Evolutionary conservation across 2,888 invertebrate genomes (phyloP), one percentile per base, ranked within the genome.

Genomic region (Zhengitettix transpicula): DNA sequence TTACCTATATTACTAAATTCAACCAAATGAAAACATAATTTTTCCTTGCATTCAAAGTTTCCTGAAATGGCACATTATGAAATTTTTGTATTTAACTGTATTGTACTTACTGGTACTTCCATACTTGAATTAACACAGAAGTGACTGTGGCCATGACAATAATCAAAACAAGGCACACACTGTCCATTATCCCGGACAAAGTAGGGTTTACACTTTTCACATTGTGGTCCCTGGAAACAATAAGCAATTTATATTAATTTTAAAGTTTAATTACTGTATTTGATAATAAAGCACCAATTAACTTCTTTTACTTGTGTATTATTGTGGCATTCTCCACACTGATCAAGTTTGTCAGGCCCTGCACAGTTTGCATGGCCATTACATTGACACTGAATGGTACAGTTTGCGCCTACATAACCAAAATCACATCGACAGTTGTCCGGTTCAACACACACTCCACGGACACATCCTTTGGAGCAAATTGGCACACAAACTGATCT

Each of bases 321-420:
- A 70, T 96, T 95, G 69, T 86, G 84, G 70, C 96, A 96, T 71
- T 86, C 78, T 47, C 85, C 74, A 70, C 96, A 96, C 62, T 81
- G 79, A 69, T 89, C 86, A 62, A 91, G 78, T 68, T 85, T 84
- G 70, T 90, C 88, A 10, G 90, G 90, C 1, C 92, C 90, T 67
- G 83, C 85, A 71, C 96, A 97, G 71, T 94, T 82, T 60, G 94
- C 88, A 74, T 96, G 94, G 0, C 93, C 93, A 71, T 96, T 94
- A 72, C 96, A 97, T 71, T 90, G 85, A 71, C 96, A 96, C 73
- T 92, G 89, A 64, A 89, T 89, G 67, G 89, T 89, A 72, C 96
- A 97, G 76, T 94, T 93, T 66, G 86, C 84, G 58, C 96, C 95
- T 40, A 96, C 93, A 73, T 89, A 96, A 60, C 95, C 95, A 75